A percentile compares a stretch with the other conserved stretches of the same genome.
Conservation (phyloP, 1,140 invertebrate species). For the Drosophila subobscura region DNA sequence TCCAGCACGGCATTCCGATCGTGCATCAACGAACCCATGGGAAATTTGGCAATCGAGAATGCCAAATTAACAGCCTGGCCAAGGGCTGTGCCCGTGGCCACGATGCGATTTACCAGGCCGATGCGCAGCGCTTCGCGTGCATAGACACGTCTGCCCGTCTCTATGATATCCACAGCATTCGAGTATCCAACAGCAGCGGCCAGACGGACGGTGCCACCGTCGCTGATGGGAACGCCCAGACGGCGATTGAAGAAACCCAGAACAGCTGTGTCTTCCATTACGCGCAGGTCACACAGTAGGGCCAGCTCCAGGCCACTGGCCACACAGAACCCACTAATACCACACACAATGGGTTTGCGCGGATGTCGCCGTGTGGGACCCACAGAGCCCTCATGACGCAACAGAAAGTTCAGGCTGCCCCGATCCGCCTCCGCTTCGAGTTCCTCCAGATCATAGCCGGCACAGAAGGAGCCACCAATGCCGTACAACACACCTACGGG, state of each 20-base stretch:
- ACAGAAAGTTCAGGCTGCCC: constrained; percentile 68
- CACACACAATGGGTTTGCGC: constrained; percentile 93
- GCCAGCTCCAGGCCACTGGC: constrained; percentile 95
- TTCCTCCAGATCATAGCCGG: constrained; percentile 93
- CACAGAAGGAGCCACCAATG: constrained; percentile 94
- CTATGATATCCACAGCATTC: constrained; percentile 92
- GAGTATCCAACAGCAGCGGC: constrained; percentile 92
- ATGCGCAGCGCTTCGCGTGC: constrained; percentile 91
- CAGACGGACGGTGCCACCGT: constrained; percentile 92
- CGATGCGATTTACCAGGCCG: constrained; percentile 91
- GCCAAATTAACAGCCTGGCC: constrained; percentile 92
- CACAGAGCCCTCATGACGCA: constrained; percentile 74
- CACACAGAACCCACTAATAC: constrained; percentile 93
- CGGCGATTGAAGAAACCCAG: constrained; percentile 92
- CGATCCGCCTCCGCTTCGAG: constrained; percentile 78
- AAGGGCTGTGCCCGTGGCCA: constrained; percentile 91
- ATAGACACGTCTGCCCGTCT: constrained; percentile 91
- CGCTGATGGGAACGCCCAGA: constrained; percentile 93
- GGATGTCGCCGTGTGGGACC: constrained; percentile 86
- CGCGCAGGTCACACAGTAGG: constrained; percentile 93
- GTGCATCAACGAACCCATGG: constrained; percentile 89
- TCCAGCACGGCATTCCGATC: constrained; percentile 87
- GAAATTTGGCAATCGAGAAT: constrained; percentile 90
- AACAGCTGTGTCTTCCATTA: constrained; percentile 92
- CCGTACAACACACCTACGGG: constrained; percentile 92